phyloP scores from a whole-genome alignment of 2,797 vertebrate species.

The Acridotheres tristis region DNA sequence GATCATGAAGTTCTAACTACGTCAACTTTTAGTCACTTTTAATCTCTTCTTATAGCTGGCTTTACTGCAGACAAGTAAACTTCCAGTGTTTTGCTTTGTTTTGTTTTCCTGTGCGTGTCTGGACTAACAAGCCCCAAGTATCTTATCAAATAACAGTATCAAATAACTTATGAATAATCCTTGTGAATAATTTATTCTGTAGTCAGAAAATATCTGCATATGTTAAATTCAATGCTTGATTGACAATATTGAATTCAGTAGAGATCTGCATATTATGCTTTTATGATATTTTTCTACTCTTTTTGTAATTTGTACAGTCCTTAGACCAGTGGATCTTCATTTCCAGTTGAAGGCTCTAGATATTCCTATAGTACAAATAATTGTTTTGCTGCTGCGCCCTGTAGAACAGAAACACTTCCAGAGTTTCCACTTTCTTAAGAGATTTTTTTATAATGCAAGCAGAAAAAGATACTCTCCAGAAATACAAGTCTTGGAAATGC shows the following conservation, averaged over 20 bases:
- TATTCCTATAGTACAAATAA: not conserved
- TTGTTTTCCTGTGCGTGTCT: not conserved
- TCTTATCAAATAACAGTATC: not conserved
- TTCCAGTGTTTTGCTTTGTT: not conserved
- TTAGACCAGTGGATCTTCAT: not conserved
- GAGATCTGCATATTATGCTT: not conserved
- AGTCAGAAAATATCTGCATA: not conserved
- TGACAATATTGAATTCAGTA: not conserved
- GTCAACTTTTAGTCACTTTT: not conserved
- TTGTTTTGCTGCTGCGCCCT: not conserved
- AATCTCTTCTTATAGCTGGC: not conserved
- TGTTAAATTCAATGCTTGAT: not conserved
- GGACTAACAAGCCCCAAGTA: not conserved
- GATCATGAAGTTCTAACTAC: not conserved
- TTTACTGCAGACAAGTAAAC: not conserved
- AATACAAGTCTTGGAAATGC: not conserved
- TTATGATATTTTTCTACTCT: not conserved
- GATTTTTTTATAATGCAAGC: not conserved
- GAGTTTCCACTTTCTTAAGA: not conserved
- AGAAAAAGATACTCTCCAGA: not conserved
- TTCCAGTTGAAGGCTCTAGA: not conserved
- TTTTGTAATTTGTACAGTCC: not conserved
- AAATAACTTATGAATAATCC: not conserved
- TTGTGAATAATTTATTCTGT: conserved; percentile 20
- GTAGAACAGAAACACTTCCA: not conserved